Conservation (phyloP, 1,140 invertebrate species). For the Temnothorax curvispinosus region DNA sequence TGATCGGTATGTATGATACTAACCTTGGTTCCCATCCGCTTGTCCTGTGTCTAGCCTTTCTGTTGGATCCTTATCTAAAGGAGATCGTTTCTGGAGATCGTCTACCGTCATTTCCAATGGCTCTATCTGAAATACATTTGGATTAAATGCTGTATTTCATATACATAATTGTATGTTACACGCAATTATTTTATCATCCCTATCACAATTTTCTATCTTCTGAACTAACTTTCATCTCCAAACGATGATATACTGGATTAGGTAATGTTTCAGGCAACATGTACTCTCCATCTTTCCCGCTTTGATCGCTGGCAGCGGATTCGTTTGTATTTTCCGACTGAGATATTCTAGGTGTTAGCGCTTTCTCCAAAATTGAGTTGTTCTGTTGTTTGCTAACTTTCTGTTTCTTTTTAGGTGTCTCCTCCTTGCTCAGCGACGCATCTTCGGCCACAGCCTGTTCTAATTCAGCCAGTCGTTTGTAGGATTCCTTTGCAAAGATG, state of each 20-base stretch:
- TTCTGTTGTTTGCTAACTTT: conserved; percentile 74
- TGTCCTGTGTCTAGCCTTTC: conserved; percentile 78
- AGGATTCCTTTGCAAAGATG: conserved; percentile 81
- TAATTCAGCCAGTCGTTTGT: conserved; percentile 78
- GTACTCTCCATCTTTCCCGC: conserved; percentile 75
- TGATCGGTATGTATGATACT: conserved; percentile 41
- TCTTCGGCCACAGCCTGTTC: conserved; percentile 74
- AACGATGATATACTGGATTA: conserved; percentile 77
- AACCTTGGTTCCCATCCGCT: conserved; percentile 77
- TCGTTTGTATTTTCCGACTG: conserved; percentile 74
- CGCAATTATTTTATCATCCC: not conserved
- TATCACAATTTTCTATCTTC: not conserved
- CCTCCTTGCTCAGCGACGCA: conserved; percentile 59
- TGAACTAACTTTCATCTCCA: conserved; percentile 82
- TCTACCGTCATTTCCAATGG: conserved; percentile 78
- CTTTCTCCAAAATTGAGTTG: conserved; percentile 80
- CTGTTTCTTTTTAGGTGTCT: conserved; percentile 78
- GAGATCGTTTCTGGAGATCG: conserved; percentile 73
- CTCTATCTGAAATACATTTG: conserved; percentile 76
- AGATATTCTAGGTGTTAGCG: conserved; percentile 73
- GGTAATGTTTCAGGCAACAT: conserved; percentile 68
- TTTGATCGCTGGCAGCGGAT: conserved; percentile 77
- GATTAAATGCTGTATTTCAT: not conserved
- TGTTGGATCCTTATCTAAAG: conserved; percentile 71
- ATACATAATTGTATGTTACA: not conserved